A percentile compares a stretch with the other conserved stretches of the same genome.
phyloP scores from a whole-genome alignment of 2,113 vertebrate genomes.

The Dicrurus megarhynchus region DNA sequence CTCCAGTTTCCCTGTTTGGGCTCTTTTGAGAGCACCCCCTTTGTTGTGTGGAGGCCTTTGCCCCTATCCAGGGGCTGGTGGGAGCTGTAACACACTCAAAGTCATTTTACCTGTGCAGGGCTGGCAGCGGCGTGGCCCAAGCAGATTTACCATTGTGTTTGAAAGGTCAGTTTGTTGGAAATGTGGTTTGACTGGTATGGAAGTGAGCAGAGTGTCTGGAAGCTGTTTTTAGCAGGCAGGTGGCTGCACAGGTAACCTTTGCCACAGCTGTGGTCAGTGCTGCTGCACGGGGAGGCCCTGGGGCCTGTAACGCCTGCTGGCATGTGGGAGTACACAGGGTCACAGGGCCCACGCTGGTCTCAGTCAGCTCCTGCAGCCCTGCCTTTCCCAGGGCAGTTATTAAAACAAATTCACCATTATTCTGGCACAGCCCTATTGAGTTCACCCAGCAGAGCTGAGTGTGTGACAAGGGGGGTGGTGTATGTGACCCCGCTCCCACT shows the following conservation, averaged over 20 bases:
- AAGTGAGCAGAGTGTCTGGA: neutral
- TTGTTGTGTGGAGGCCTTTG: neutral
- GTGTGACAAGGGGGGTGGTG: neutral
- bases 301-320: accelerated
- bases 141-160: neutral
- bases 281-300: accelerated
- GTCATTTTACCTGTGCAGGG: neutral
- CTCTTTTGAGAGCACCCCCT: neutral
- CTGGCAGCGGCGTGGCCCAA: neutral
- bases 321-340: neutral
- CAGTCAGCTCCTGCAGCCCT: neutral
- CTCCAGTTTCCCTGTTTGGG: neutral
- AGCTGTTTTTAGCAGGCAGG: neutral
- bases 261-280: neutral
- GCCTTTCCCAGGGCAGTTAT: neutral
- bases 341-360: neutral
- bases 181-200: neutral
- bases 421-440: neutral
- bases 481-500: accelerated
- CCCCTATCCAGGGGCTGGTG: neutral
- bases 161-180: neutral
- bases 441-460: neutral
- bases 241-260: neutral
- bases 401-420: neutral
- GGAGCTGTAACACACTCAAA: neutral